phyloP scores from a whole-genome alignment of 2,113 vertebrate genomes.

The Eleginops maclovinus region DNA sequence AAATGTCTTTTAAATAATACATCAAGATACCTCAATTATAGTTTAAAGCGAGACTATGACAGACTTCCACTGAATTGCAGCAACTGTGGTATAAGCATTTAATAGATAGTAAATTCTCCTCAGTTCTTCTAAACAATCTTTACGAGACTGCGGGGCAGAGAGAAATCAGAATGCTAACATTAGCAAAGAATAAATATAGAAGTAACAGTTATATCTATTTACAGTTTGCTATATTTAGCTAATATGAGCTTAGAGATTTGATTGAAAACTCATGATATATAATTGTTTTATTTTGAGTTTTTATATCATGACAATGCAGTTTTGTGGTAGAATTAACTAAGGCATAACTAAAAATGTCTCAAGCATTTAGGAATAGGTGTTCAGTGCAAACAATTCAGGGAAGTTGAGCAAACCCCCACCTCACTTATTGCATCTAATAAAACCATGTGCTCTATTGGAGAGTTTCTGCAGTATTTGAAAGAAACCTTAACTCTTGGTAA shows the following conservation, averaged over 20 bases:
- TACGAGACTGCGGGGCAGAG: not conserved
- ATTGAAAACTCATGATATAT: too few relatives aligned
- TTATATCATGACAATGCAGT: too few relatives aligned
- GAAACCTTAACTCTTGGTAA: not conserved
- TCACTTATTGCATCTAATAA: too few relatives aligned
- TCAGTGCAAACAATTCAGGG: too few relatives aligned
- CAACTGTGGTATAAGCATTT: not conserved
- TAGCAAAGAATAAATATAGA: too few relatives aligned
- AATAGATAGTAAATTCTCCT: not conserved
- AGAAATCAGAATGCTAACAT: not conserved
- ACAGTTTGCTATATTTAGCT: not conserved
- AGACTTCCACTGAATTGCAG: not conserved
- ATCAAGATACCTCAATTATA: not conserved
- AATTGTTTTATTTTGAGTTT: too few relatives aligned
- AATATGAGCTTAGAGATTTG: not conserved
- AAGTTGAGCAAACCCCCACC: too few relatives aligned
- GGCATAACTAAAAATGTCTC: too few relatives aligned
- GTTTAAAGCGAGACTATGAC: not conserved
- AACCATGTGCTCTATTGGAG: not conserved
- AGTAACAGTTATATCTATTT: too few relatives aligned
- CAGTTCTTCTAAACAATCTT: not conserved
- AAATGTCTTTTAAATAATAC: not conserved
- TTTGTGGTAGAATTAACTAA: too few relatives aligned
- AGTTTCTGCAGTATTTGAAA: not conserved
- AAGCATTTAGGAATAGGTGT: too few relatives aligned